Conservation (phyloP, 2,888 invertebrate genomes). For the Protonemura montana region DNA sequence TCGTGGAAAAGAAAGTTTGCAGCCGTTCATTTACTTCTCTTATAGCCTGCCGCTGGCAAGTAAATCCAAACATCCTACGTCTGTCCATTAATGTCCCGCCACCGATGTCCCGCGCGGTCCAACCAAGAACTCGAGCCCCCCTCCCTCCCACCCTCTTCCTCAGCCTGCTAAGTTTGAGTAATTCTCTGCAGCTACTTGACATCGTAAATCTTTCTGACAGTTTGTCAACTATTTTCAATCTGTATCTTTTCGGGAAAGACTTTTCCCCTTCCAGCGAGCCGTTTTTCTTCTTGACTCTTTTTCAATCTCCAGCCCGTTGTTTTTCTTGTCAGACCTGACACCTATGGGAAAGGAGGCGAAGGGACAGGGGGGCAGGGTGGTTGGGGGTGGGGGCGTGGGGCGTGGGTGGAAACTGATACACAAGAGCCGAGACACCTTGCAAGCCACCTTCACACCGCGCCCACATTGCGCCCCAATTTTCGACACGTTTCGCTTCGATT, state of each 20-base stretch:
- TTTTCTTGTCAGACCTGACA: constrained; percentile 21
- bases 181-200: constrained; percentile 7
- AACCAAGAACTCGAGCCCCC: constrained; percentile 14
- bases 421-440: constrained; percentile 23
- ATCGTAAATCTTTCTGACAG: constrained; percentile 32
- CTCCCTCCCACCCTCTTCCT: constrained; percentile 27
- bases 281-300: constrained; percentile 19
- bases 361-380: constrained; percentile 40
- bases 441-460: not conserved
- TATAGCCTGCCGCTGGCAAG: not conserved
- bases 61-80: not conserved
- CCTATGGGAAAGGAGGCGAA: constrained; percentile 9
- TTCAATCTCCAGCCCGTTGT: constrained; percentile 16
- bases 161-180: constrained; percentile 24
- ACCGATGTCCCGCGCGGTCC: not conserved
- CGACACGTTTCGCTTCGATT: not conserved
- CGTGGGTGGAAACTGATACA: constrained; percentile 45
- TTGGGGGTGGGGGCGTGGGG: constrained; percentile 30
- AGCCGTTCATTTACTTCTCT: not conserved
- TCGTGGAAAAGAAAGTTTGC: not conserved
- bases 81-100: not conserved
- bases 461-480: not conserved
- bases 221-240: constrained; percentile 40
- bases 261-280: constrained; percentile 12
- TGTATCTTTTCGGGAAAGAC: constrained; percentile 32